phyloP scores from a whole-genome alignment of 1,140 invertebrate species.

The Drosophila oshimai region DNA sequence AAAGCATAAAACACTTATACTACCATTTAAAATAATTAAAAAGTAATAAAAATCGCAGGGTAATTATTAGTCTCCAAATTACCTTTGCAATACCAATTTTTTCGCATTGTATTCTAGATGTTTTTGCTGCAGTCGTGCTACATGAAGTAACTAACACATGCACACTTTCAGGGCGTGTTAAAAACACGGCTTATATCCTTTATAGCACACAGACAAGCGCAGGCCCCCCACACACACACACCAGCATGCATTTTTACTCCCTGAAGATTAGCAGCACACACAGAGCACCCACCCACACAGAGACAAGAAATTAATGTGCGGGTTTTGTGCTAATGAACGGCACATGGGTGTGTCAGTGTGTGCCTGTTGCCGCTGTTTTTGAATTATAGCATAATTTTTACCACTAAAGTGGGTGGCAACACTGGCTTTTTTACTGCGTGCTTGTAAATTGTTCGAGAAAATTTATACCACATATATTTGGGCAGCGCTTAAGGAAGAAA shows the following conservation, averaged over 20 bases:
- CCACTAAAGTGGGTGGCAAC: conserved; percentile 56
- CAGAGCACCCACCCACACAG: conserved; percentile 1
- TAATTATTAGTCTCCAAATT: too few relatives aligned
- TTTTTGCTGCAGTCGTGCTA: conserved; percentile 33
- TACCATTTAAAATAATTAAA: too few relatives aligned
- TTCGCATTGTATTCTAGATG: neutral
- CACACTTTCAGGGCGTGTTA: conserved; percentile 31
- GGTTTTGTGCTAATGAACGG: conserved; percentile 78
- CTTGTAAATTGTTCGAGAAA: conserved; percentile 62
- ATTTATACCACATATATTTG: conserved; percentile 61
- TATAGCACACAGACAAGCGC: conserved; percentile 62
- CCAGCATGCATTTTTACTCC: conserved; percentile 24
- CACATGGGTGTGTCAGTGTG: conserved; percentile 11
- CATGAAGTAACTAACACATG: conserved; percentile 57
- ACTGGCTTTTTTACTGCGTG: conserved; percentile 40
- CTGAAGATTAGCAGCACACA: conserved; percentile 25
- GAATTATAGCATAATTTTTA: conserved; percentile 79
- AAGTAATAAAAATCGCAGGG: conserved; percentile 43
- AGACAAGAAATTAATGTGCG: conserved; percentile 66
- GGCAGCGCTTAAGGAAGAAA: conserved; percentile 1
- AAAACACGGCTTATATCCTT: conserved; percentile 75
- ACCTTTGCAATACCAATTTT: conserved; percentile 37
- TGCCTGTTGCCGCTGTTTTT: conserved; percentile 58
- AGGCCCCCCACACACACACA: neutral
- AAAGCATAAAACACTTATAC: too few relatives aligned